Evolutionary conservation across 1,140 invertebrate species (phyloP), one percentile per base, ranked within the genome.

Genomic region (Aphidius ervi): DNA sequence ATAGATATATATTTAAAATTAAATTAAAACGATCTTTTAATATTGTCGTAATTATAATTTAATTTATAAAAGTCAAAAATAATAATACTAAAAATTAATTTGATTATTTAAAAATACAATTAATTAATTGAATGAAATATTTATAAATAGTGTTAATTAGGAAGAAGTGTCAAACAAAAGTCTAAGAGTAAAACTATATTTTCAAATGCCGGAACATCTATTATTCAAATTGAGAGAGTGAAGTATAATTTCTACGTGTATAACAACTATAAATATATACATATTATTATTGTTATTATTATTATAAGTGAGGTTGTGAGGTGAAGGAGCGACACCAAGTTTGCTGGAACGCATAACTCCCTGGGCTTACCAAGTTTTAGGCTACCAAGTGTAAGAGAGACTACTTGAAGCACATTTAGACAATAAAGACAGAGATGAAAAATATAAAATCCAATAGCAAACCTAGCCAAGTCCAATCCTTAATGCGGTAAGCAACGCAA

Each of bases 161-260:
- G 1, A 23, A 23, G 23, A 2, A 3, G 23, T 23, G 23, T 23
- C 23, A 23, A 31, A 31, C 23, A 31, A 31, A 31, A 31, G 23
- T 31, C 23, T 31, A 31, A 31, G 23, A 31, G 23, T 31, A 31
- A 0, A 31, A 31, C 23, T 31, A 31, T 31, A 31, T 31, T 31
- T 4, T 31, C 2, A 31, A 31, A 31, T 31, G 23, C 1, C 23
- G 23, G 23, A 23, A 70, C 70, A 65, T 70, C 69, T 68, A 70
- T 70, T 70, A 71, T 71, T 71, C 69, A 71, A 68, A 65, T 68
- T 67, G 63, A 48, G 55, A 59, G 46, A 48, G 56, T 10, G 50
- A 52, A 37, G 37, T 23, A 40, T 52, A 40, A 9, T 39, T 37
- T 31, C 40, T 37, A 39, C 40, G 37, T 37, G 8, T 37, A 52